Percentiles rank a stretch among this genome's conserved stretches.
Conservation (phyloP, 2,888 invertebrate genomes). For the Drosophila fungiperda region DNA sequence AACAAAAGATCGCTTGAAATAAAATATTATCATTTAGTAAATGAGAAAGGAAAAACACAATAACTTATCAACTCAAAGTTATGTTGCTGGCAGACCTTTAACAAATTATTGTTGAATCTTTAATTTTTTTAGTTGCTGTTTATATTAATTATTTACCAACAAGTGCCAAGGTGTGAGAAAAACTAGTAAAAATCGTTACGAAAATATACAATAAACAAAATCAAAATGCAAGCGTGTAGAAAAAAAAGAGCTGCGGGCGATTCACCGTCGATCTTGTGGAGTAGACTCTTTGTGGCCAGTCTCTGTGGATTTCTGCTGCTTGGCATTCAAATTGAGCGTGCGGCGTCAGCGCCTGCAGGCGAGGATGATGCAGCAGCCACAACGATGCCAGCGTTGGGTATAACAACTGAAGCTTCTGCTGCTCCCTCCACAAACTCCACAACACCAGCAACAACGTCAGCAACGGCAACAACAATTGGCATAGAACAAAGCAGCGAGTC, state of each 20-base stretch:
- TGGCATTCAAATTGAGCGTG: conserved; percentile 80
- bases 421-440: conserved; percentile 25
- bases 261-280: conserved; percentile 51
- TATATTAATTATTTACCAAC: conserved; percentile 44
- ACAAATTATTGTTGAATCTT: conserved; percentile 33
- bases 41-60: conserved; percentile 17
- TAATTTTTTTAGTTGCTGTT: conserved; percentile 38
- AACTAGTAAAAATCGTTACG: conserved; percentile 31
- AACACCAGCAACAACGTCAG: conserved; percentile 11
- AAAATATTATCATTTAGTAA: conserved; percentile 24
- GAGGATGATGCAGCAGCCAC: conserved; percentile 64
- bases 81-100: conserved; percentile 24
- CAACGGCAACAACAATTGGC: conserved; percentile 59
- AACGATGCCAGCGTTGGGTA: conserved; percentile 62
- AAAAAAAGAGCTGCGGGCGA: conserved; percentile 65
- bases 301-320: conserved; percentile 81
- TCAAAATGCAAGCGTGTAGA: conserved; percentile 69
- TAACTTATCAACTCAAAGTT: conserved; percentile 10
- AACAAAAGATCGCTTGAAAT: conserved; percentile 42
- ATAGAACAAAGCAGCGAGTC: conserved; percentile 69
- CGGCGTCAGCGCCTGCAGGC: conserved; percentile 78
- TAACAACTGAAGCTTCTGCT: conserved; percentile 46
- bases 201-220: conserved; percentile 27
- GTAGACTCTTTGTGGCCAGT: conserved; percentile 64
- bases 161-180: conserved; percentile 74